Conservation (phyloP, 2,797 vertebrate genomes). For the Muscicapa striata region DNA sequence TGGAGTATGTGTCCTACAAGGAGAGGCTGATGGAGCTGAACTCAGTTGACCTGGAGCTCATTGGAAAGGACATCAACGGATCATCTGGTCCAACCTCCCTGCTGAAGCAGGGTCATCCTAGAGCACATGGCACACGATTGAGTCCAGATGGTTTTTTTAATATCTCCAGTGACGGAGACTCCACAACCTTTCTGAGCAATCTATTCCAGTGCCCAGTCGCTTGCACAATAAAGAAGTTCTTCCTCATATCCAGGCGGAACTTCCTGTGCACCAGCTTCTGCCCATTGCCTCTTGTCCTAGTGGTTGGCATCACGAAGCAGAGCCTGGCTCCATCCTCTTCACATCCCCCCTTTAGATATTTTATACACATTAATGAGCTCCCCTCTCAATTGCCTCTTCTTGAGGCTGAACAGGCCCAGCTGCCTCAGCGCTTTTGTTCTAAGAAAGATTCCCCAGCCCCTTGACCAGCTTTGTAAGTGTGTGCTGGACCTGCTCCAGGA, state of each 20-base stretch:
- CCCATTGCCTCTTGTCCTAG: background rate
- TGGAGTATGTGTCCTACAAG: background rate
- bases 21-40: background rate
- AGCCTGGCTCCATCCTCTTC: background rate
- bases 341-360: background rate
- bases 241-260: background rate
- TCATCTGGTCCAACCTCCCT: background rate
- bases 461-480: background rate
- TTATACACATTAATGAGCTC: background rate
- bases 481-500: background rate
- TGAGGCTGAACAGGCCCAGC: background rate
- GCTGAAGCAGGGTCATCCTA: background rate
- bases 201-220: background rate
- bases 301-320: fast-evolving
- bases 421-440: background rate
- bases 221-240: background rate
- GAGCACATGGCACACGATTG: background rate
- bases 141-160: background rate
- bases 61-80: background rate
- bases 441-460: background rate
- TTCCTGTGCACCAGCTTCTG: background rate
- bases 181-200: background rate
- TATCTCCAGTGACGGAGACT: background rate
- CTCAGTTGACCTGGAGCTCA: background rate
- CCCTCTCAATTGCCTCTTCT: background rate